Conservation (phyloP, 2,888 invertebrate species). For the Caenorhabditis macrosperma region DNA sequence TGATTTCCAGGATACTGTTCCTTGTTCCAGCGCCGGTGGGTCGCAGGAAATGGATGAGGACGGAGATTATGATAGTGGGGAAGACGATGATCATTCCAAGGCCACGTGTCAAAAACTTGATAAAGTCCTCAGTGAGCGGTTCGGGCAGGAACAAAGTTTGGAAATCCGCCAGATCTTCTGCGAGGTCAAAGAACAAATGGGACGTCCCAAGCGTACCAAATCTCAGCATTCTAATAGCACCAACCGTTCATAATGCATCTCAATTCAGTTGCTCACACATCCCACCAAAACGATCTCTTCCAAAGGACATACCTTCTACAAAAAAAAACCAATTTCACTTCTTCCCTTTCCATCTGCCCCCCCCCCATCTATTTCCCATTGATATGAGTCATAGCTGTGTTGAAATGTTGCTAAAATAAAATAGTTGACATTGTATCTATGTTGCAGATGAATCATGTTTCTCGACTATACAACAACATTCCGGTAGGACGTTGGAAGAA, state of each 20-base stretch:
- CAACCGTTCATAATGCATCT: conserved; percentile 26
- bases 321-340: not conserved
- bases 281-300: conserved; percentile 7
- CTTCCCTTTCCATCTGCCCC: not conserved
- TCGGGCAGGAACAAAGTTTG: conserved; percentile 29
- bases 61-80: conserved; percentile 40
- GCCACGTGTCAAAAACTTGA: conserved; percentile 15
- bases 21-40: conserved; percentile 27
- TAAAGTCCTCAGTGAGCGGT: conserved; percentile 22
- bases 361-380: not conserved
- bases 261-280: not conserved
- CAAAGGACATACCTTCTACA: not conserved
- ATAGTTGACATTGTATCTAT: conserved; percentile 20
- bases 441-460: conserved; percentile 5
- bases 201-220: conserved; percentile 15
- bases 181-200: conserved; percentile 26
- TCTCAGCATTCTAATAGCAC: conserved; percentile 20
- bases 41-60: conserved; percentile 48
- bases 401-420: conserved; percentile 20
- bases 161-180: conserved; percentile 56
- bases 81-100: conserved; percentile 1
- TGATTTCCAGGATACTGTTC: conserved; percentile 37
- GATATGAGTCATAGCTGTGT: conserved; percentile 21
- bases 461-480: conserved; percentile 15
- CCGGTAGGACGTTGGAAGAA: not conserved